Percentiles rank a stretch among this genome's conserved stretches.
Conservation (phyloP, 2,797 vertebrate species). For the Mareca penelope region DNA sequence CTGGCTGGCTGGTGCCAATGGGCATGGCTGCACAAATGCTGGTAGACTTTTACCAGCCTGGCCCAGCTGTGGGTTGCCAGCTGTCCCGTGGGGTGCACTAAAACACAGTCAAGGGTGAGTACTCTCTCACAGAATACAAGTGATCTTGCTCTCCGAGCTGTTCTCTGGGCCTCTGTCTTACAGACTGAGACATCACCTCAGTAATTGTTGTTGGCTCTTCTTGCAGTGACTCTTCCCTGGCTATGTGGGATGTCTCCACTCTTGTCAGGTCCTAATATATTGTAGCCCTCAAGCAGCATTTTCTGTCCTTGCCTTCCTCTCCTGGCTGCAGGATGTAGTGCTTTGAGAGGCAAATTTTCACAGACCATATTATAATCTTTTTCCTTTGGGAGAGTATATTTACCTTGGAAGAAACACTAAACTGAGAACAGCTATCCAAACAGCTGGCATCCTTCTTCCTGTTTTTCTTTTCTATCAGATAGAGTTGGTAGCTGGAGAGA, state of each 20-base stretch:
- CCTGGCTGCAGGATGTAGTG: neutral
- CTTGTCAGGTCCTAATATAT: slow-evolving; percentile 21
- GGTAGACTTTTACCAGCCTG: neutral
- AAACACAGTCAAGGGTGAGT: neutral
- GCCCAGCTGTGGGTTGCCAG: neutral
- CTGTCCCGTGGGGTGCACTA: neutral
- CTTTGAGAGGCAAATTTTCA: slow-evolving; percentile 47
- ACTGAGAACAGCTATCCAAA: slow-evolving; percentile 67
- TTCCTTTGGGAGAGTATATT: slow-evolving; percentile 49
- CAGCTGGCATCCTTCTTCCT: slow-evolving; percentile 63
- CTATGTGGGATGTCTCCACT: neutral
- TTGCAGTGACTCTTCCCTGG: slow-evolving; percentile 50
- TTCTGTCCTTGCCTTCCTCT: slow-evolving; percentile 24
- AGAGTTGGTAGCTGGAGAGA: neutral
- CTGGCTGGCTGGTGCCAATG: neutral
- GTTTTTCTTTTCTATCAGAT: slow-evolving; percentile 53
- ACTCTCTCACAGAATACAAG: neutral
- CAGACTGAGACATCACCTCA: slow-evolving; percentile 70
- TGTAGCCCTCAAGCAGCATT: slow-evolving; percentile 14
- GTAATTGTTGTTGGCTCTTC: slow-evolving; percentile 63
- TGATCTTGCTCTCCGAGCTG: neutral
- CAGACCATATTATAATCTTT: slow-evolving; percentile 14
- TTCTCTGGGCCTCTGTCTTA: neutral
- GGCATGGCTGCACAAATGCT: neutral
- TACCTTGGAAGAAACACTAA: slow-evolving; percentile 54